phyloP scores from a whole-genome alignment of 2,113 vertebrate species.

The Bufo gargarizans region DNA sequence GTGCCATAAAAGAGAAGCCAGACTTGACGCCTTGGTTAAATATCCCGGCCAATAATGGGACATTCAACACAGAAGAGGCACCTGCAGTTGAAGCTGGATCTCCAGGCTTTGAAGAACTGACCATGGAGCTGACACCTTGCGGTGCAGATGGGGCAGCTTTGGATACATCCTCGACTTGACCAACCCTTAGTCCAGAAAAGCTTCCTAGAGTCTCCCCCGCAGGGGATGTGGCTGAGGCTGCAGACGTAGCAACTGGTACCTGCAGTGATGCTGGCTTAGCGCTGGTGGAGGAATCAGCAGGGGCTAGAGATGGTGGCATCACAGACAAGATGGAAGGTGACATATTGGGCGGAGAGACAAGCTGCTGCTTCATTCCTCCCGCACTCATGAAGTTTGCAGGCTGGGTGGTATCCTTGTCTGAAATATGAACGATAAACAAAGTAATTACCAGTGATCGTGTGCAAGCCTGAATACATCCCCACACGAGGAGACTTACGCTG shows the following conservation, averaged over 20 bases:
- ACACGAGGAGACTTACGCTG: background rate
- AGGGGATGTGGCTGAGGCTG: constrained; percentile 62
- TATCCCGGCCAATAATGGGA: constrained; percentile 64
- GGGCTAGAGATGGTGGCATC: constrained; percentile 59
- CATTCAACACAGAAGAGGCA: constrained; percentile 48
- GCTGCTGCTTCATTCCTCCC: constrained; percentile 69
- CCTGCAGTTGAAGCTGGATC: constrained; percentile 62
- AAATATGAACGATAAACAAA: constrained; percentile 35
- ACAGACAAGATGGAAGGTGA: constrained; percentile 69
- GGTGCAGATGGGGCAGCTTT: constrained; percentile 65
- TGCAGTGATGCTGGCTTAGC: constrained; percentile 51
- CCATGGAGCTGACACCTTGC: constrained; percentile 60
- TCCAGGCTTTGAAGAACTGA: constrained; percentile 74
- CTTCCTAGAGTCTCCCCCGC: constrained; percentile 84
- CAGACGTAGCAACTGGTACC: constrained; percentile 50
- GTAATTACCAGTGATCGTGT: background rate
- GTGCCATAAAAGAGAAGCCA: constrained; percentile 71
- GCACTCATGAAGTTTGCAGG: constrained; percentile 70
- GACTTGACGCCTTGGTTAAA: constrained; percentile 70
- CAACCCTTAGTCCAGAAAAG: constrained; percentile 89
- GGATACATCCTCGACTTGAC: constrained; percentile 80
- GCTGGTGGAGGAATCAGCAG: constrained; percentile 63
- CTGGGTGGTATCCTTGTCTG: constrained; percentile 73
- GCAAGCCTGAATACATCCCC: too few relatives aligned
- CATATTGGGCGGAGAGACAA: constrained; percentile 69